phyloP scores from a whole-genome alignment of 2,113 vertebrate genomes.

The Notothenia coriiceps region DNA sequence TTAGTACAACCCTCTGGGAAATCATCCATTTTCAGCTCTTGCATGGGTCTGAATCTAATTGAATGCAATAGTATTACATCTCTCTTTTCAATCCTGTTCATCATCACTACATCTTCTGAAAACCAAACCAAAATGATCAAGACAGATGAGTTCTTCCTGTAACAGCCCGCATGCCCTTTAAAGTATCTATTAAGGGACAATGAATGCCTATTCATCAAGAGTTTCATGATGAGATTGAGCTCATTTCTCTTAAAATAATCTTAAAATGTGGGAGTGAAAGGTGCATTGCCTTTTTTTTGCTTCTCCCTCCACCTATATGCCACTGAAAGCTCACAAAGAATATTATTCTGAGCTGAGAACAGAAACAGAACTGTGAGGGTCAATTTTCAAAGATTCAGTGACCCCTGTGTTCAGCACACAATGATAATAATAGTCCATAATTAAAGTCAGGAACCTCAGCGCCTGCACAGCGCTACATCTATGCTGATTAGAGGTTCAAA shows the following conservation, averaged over 20 bases:
- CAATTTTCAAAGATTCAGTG: constrained; percentile 60
- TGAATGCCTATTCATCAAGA: constrained; percentile 15
- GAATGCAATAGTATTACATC: constrained; percentile 64
- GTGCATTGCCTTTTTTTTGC: background rate
- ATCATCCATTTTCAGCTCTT: constrained; percentile 77
- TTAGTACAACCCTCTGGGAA: constrained; percentile 74
- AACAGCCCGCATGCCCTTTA: constrained; percentile 23
- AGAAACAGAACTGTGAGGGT: constrained; percentile 34
- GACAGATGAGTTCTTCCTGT: constrained; percentile 30
- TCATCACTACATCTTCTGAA: constrained; percentile 45
- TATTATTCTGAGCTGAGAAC: constrained; percentile 24
- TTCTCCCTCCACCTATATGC: background rate
- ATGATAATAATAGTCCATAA: constrained; percentile 70
- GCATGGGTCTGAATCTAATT: constrained; percentile 73
- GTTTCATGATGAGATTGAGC: constrained; percentile 12
- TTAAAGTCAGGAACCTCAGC: constrained; percentile 60
- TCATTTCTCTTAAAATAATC: constrained; percentile 13
- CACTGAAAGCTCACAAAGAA: constrained; percentile 4
- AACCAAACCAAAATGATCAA: constrained; percentile 36
- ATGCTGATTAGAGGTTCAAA: constrained; percentile 71
- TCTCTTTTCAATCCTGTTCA: constrained; percentile 48
- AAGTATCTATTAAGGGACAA: constrained; percentile 38
- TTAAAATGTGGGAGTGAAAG: background rate
- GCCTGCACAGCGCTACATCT: constrained; percentile 39
- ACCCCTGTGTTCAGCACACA: constrained; percentile 60